Evolutionary conservation across 2,797 vertebrate species (phyloP), one percentile per base, ranked within the genome.

Genomic region (Phoxinus dragarum): DNA sequence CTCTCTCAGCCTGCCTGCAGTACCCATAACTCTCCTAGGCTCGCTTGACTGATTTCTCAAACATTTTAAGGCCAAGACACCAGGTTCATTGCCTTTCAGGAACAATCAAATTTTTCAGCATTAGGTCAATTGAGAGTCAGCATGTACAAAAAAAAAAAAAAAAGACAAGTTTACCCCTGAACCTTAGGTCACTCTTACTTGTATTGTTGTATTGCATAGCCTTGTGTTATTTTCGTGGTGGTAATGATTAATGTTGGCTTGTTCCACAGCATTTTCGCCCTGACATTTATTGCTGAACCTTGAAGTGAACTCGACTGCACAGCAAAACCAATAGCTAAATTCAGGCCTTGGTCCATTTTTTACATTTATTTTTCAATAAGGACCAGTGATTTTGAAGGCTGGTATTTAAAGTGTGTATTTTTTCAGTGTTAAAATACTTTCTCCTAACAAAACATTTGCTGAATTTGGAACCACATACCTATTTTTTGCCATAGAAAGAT

Each of bases 261-360:
- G 83, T 69, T 61, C 54, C 38, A 31, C 17, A 31, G 68, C 7
- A 54, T 80, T 85, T 80, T 73, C 11, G 0, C 56, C 44, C 38
- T 79, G 84, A 85, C 76, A 66, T 80, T 85, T 85, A 85, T 80
- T 80, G 56, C 21, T 80, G 77, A 74, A 85, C 84, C 77, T 80
- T 74, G 84, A 67, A 49, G 40, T 69, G 12, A 23, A 36, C 31
- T 81, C 44, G 40, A 27, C 23, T 10, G 68, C 42, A 38, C 23
- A 34, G 54, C 14, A 23, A 27, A 69, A 23, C 75, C 52, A 38
- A 79, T 79, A 47, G 42, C 34, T 19, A 80, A 72, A 80, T 52
- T 52, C 54, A 82, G 76, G 31, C 31, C 27, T 14, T 80, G 44
- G 31, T 68, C 27, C 47, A n/a, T 34, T 21, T 49, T 66, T 67